Conservation (phyloP, 2,888 invertebrate genomes). For the Epiblema foenella region DNA sequence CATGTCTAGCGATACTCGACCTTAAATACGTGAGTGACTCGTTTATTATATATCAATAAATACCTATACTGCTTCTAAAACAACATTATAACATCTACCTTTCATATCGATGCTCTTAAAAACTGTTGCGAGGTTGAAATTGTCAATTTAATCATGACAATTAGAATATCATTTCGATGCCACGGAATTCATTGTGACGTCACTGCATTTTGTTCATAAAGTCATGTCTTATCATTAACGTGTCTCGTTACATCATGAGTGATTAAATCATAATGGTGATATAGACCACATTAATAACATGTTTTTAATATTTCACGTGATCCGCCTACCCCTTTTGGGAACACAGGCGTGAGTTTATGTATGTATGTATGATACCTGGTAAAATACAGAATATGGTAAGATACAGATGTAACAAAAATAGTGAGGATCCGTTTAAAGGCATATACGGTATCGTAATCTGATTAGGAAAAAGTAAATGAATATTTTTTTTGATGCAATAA, state of each 20-base stretch:
- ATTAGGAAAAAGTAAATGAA: no score
- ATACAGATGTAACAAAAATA: no score
- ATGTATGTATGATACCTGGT: no score
- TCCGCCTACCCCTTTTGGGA: no score
- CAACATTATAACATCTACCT: conserved; percentile 77
- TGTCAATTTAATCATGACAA: conserved; percentile 31
- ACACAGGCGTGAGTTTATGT: no score
- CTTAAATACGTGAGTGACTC: no score
- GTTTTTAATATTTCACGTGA: neutral
- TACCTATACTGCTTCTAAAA: neutral
- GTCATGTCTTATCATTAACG: neutral
- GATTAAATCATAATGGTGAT: neutral
- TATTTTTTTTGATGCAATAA: no score
- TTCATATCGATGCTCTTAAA: conserved; percentile 62
- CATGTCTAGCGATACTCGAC: no score
- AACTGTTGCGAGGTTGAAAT: conserved; percentile 49
- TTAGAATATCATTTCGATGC: neutral
- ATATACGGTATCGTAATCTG: no score
- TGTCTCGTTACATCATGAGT: neutral
- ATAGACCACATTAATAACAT: neutral
- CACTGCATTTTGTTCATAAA: conserved; percentile 33
- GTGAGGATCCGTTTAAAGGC: no score
- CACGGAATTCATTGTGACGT: conserved; percentile 28
- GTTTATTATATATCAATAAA: neutral
- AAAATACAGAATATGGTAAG: no score